A percentile compares a stretch with the other conserved stretches of the same genome.
phyloP scores from a whole-genome alignment of 2,113 vertebrate genomes.

The Onychostruthus taczanowskii region DNA sequence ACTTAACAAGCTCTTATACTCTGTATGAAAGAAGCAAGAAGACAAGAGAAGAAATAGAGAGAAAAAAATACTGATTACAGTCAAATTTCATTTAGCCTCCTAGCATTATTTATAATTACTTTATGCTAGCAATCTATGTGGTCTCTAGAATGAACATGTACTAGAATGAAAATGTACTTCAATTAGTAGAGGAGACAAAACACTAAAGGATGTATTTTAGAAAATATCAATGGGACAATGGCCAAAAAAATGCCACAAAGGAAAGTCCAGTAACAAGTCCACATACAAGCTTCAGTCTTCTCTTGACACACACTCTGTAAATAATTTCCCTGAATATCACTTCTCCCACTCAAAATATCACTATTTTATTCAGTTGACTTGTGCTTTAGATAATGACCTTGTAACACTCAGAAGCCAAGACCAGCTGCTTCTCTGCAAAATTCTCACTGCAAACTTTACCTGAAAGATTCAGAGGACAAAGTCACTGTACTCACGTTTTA shows the following conservation, averaged over 20 bases:
- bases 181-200: not conserved
- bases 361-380: not conserved
- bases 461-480: slow-evolving; percentile 51
- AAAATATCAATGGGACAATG: not conserved
- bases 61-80: not conserved
- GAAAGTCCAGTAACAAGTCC: not conserved
- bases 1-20: not conserved
- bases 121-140: not conserved
- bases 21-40: not conserved
- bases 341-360: not conserved
- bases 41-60: not conserved
- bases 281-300: not conserved
- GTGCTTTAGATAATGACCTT: not conserved
- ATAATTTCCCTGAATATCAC: not conserved
- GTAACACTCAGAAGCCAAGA: not conserved
- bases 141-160: not conserved
- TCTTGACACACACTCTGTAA: not conserved
- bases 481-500: slow-evolving; percentile 51
- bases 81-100: not conserved
- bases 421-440: not conserved
- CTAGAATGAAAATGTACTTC: too few species aligned
- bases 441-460: slow-evolving; percentile 36
- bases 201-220: not conserved
- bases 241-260: not conserved
- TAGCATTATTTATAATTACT: not conserved